These are phyloP conservation scores for Platyscapa corneri DNA, from an alignment of 1,140 invertebrate genomes.

Conservation along the genomic window DNA sequence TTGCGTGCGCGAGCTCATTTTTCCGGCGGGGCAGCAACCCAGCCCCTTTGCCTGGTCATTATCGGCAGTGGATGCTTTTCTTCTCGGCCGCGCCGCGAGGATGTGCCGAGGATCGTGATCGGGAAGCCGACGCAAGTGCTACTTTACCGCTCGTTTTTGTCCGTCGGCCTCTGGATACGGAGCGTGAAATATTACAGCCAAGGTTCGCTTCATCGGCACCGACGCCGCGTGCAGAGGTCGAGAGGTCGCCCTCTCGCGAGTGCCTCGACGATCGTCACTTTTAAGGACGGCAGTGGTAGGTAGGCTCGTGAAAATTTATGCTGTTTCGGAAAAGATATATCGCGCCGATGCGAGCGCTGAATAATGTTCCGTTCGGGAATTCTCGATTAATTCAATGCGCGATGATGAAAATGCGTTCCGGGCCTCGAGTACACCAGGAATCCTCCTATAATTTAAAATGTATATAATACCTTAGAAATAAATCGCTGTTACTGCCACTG, in stretches of 20 bases:
- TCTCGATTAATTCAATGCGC: background rate
- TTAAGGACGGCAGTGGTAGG: background rate
- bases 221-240: background rate
- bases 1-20: constrained; percentile 18
- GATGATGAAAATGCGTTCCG: background rate
- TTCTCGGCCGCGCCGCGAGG: background rate
- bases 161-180: background rate
- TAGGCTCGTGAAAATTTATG: background rate
- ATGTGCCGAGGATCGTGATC: constrained; percentile 11
- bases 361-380: background rate
- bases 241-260: background rate
- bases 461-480: no score
- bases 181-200: background rate
- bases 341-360: background rate
- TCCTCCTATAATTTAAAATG: no score
- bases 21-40: background rate
- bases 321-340: background rate
- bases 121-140: constrained; percentile 3
- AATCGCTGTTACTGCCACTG: no score
- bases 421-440: no score
- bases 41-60: background rate
- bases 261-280: background rate
- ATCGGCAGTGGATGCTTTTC: constrained; percentile 11
- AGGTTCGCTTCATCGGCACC: background rate
- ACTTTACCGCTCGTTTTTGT: background rate